Evolutionary conservation across 2,113 vertebrate species (phyloP).

Genomic region (Daphoenositta chrysoptera): DNA sequence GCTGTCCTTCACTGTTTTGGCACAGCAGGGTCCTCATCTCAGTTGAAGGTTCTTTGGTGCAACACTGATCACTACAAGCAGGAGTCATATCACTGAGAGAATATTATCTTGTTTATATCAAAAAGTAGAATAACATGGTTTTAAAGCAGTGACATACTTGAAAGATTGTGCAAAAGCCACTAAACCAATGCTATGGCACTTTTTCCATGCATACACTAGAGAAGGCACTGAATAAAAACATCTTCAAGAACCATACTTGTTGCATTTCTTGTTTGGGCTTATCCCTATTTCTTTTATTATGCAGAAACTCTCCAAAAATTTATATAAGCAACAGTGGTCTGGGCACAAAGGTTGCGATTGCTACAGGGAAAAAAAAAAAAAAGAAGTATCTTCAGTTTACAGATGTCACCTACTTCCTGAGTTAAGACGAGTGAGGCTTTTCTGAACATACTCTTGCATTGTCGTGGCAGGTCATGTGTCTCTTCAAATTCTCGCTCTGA

Average conservation of each 20-base stretch:
- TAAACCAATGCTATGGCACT: background rate
- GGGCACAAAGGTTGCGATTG: background rate
- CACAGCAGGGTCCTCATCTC: background rate
- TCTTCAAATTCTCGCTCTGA: background rate
- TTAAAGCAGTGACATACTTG: background rate
- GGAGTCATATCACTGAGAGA: background rate
- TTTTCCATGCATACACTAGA: background rate
- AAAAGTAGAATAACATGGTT: background rate
- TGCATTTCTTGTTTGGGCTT: background rate
- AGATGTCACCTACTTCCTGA: background rate
- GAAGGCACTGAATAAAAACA: background rate
- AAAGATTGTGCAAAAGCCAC: background rate
- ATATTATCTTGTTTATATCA: background rate
- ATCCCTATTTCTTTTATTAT: background rate
- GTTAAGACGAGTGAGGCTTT: background rate
- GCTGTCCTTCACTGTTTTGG: background rate
- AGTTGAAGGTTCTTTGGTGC: background rate
- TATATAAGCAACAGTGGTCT: background rate
- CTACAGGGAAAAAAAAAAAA: background rate
- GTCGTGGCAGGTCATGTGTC: background rate
- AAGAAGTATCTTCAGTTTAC: background rate
- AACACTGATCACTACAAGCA: background rate
- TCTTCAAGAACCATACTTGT: background rate
- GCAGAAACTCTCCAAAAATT: background rate
- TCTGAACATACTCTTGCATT: background rate